These are phyloP conservation scores for Coreius guichenoti DNA, from an alignment of 2,797 vertebrate species.

Conservation along the genomic window DNA sequence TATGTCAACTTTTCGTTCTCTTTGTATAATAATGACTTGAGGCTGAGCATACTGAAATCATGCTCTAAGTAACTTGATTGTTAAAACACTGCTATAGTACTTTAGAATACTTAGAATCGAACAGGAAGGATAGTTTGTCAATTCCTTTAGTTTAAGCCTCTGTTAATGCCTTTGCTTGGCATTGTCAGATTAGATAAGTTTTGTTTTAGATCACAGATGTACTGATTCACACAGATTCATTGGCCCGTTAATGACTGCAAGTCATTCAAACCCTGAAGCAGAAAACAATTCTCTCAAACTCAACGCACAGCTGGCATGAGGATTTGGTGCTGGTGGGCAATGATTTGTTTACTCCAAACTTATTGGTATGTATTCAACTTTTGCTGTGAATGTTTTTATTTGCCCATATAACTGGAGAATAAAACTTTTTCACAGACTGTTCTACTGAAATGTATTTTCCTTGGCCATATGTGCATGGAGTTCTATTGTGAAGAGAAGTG, in stretches of 20 bases:
- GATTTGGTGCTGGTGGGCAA: background rate
- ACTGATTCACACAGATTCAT: background rate
- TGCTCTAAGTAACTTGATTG: background rate
- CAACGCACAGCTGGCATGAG: background rate
- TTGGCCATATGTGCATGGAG: background rate
- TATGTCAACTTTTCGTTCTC: background rate
- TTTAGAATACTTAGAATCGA: background rate
- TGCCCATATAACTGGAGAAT: background rate
- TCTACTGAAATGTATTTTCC: background rate
- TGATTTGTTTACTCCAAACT: background rate
- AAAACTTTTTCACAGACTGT: background rate
- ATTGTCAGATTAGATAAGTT: background rate
- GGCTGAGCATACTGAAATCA: background rate
- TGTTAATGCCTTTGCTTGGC: background rate
- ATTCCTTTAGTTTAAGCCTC: background rate
- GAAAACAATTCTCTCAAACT: background rate
- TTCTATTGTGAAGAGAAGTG: background rate
- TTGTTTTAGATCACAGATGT: background rate
- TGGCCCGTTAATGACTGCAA: conserved; percentile 4
- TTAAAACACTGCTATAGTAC: background rate
- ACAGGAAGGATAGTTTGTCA: background rate
- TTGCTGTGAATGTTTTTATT: background rate
- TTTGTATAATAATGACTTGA: conserved; percentile 25
- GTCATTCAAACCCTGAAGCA: conserved; percentile 13
- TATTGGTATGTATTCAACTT: background rate